Evolutionary conservation across 2,113 vertebrate species (phyloP), one percentile per base, ranked within the genome.

Genomic region (Thamnaconus septentrionalis): DNA sequence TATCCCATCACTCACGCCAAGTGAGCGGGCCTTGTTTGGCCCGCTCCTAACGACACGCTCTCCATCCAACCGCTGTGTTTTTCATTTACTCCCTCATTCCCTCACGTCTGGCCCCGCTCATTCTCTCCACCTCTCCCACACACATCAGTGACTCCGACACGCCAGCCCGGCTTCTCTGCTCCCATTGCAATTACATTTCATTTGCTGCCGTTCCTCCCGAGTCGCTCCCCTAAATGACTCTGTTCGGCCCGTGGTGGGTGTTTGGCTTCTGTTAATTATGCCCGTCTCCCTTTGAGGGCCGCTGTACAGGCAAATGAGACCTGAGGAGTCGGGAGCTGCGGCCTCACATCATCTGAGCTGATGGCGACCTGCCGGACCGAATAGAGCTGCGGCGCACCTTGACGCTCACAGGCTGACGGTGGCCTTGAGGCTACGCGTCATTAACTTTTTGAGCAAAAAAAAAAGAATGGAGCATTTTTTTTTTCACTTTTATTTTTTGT

Each of bases 101-200:
- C 76, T 69, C 69, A 66, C 52, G 77, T 80, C 78, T 76, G 71
- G 68, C 64, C 18, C 59, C 40, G 3, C 59, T 84, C 70, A 49
- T 61, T 78, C 71, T 63, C 59, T 61, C 61, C 61, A 6, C 67
- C 56, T 65, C 57, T 59, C 62, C 5, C 73, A 11, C 69, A 77
- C 82, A 82, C 79, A 72, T 59, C 81, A 81, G 72, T 46, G 76
- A 61, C 67, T 72, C 49, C 1, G n/a, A 80, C 82, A 64, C 74
- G 63, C 56, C 73, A 48, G 69, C 72, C 65, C 51, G 6, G 79
- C 79, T 87, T 67, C 77, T 78, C 59, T 18, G 73, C 81, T 88
- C 86, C 84, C 89, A 76, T 53, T 81, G 83, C 89, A 90, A 89
- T 90, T 89, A 90, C 82, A 81, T 87, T 90, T 88, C 80, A 89